Evolutionary conservation across 2,113 vertebrate species (phyloP).

Genomic region (Poecile atricapillus): DNA sequence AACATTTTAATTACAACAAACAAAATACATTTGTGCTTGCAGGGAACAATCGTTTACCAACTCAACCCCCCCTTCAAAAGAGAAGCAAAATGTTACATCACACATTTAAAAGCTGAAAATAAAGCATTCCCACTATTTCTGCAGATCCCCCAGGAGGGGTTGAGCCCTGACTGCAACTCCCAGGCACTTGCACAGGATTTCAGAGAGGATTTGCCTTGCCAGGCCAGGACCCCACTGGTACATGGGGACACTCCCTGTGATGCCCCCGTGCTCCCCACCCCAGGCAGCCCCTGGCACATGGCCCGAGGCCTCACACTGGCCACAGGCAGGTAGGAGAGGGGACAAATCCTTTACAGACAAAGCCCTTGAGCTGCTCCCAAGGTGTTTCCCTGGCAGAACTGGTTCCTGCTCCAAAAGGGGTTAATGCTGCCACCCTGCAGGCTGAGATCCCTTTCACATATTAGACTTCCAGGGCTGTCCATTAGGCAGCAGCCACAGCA

Average conservation of each 20-base stretch:
- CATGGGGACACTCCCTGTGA: background rate
- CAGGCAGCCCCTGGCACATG: background rate
- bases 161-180: background rate
- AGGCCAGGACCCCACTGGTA: background rate
- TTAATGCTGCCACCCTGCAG: background rate
- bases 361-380: background rate
- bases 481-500: background rate
- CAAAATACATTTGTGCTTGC: slow-evolving; percentile 79
- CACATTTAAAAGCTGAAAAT: slow-evolving; percentile 3
- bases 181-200: background rate
- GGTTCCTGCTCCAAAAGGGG: background rate
- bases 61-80: background rate
- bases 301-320: background rate
- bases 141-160: background rate
- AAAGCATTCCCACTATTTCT: slow-evolving; percentile 10
- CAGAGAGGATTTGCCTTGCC: rapidly evolving
- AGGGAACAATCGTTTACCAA: slow-evolving; percentile 65
- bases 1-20: slow-evolving; percentile 97
- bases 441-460: background rate
- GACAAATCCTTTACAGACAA: background rate
- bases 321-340: background rate
- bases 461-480: background rate
- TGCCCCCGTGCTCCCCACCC: background rate
- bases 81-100: slow-evolving; percentile 16
- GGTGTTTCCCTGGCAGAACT: background rate